Percentiles rank a stretch among this genome's conserved stretches.
These are phyloP conservation scores for Panthera uncia DNA, from an alignment of 2,113 vertebrate genomes.

Conservation along the genomic window DNA sequence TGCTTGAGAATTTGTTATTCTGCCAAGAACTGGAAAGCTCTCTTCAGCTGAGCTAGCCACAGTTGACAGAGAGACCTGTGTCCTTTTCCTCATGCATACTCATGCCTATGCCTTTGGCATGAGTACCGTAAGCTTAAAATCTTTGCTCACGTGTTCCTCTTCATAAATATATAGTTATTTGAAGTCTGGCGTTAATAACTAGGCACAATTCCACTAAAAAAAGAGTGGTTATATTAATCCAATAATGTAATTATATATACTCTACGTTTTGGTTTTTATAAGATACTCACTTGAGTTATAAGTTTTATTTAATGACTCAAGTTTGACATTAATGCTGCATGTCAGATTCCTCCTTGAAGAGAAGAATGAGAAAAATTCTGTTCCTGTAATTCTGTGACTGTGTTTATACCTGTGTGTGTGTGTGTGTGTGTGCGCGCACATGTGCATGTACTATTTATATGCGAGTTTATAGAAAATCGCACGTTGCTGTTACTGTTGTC, in stretches of 20 bases:
- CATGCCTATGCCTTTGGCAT: conserved; percentile 60
- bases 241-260: not conserved
- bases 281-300: not conserved
- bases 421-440: not conserved
- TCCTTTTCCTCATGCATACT: conserved; percentile 75
- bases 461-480: not conserved
- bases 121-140: conserved; percentile 64
- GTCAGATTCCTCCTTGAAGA: conserved; percentile 26
- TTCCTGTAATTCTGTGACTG: not conserved
- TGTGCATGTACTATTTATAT: rapidly evolving
- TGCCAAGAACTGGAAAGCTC: conserved; percentile 82
- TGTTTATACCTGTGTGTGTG: not conserved
- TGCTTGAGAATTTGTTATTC: conserved; percentile 84
- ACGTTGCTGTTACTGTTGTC: not conserved
- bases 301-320: conserved; percentile 53
- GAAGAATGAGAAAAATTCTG: not conserved
- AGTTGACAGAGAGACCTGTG: conserved; percentile 80
- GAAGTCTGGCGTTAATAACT: conserved; percentile 70
- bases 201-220: conserved; percentile 32
- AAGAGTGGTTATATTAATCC: not conserved
- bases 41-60: conserved; percentile 79
- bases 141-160: conserved; percentile 62
- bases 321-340: conserved; percentile 28
- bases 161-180: conserved; percentile 70
- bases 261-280: not conserved